phyloP scores from a whole-genome alignment of 2,797 vertebrate species.

The Sandelia bainsii region DNA sequence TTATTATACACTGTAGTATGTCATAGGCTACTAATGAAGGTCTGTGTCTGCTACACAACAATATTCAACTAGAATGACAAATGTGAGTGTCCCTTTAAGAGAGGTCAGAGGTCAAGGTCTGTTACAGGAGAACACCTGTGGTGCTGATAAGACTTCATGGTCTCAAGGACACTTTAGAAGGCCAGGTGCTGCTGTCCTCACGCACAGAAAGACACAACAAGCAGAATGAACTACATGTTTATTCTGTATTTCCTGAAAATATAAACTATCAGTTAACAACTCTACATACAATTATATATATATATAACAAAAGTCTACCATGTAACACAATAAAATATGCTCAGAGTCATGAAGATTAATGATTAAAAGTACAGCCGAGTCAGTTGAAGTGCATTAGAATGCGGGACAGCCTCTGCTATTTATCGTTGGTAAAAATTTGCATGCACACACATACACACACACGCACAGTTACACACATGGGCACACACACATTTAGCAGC shows the following conservation, averaged over 20 bases:
- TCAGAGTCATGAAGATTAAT: neutral
- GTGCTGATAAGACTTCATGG: conserved; percentile 8
- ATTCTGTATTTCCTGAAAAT: conserved; percentile 2
- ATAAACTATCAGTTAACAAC: neutral
- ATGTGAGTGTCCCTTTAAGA: neutral
- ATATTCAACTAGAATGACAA: neutral
- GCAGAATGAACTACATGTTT: neutral
- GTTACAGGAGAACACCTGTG: neutral
- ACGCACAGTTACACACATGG: neutral
- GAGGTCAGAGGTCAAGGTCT: conserved; percentile 3
- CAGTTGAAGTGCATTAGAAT: neutral
- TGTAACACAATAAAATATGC: neutral
- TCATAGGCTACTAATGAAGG: neutral
- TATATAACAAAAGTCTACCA: neutral
- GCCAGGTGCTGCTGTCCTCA: neutral
- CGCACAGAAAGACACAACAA: neutral
- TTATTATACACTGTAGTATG: neutral
- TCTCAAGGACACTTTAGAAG: neutral
- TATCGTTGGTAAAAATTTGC: neutral
- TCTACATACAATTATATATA: neutral
- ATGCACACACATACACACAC: neutral
- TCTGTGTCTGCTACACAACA: neutral
- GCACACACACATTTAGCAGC: neutral
- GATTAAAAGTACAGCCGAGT: neutral
- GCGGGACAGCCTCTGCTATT: neutral